Evolutionary conservation across 2,113 vertebrate genomes (phyloP).

Genomic region (Ramphastos sulfuratus): DNA sequence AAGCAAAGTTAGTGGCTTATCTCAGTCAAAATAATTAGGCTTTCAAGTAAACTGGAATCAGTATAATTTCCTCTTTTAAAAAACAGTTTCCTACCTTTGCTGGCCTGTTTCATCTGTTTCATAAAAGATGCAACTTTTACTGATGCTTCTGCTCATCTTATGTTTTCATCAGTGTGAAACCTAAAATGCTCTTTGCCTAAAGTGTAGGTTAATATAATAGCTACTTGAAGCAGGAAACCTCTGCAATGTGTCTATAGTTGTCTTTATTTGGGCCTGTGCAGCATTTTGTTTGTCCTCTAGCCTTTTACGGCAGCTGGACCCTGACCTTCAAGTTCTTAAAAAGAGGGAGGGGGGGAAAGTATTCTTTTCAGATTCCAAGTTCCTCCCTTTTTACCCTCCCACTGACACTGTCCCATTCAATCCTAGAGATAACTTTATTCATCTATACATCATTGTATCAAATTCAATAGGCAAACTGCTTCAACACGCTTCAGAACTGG

Average conservation of each 20-base stretch:
- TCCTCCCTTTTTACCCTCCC: conserved; percentile 92
- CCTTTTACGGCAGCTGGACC: conserved; percentile 93
- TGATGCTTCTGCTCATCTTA: conserved; percentile 76
- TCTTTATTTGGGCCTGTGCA: conserved; percentile 90
- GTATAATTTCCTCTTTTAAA: conserved; percentile 62
- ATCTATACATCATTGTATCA: conserved; percentile 98
- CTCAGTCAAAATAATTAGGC: conserved; percentile 61
- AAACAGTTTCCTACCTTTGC: conserved; percentile 81
- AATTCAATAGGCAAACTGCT: conserved; percentile 94
- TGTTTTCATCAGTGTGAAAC: conserved; percentile 77
- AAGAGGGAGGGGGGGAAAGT: conserved; percentile 60
- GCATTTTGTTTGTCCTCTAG: conserved; percentile 90
- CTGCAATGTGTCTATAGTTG: conserved; percentile 79
- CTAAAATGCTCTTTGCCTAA: conserved; percentile 75
- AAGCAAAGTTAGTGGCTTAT: conserved; percentile 39
- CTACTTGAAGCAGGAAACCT: conserved; percentile 75
- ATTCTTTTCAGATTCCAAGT: conserved; percentile 90
- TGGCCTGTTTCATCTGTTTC: conserved; percentile 79
- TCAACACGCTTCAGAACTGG: conserved; percentile 87
- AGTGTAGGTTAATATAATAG: conserved; percentile 76
- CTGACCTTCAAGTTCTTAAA: conserved; percentile 92
- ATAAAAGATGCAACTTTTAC: conserved; percentile 78
- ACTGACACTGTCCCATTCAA: conserved; percentile 97
- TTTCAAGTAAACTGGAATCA: conserved; percentile 62
- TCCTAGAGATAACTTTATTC: conserved; percentile 98